Evolutionary conservation across 1,140 invertebrate genomes (phyloP).

Genomic region (Meloidogyne exigua): DNA sequence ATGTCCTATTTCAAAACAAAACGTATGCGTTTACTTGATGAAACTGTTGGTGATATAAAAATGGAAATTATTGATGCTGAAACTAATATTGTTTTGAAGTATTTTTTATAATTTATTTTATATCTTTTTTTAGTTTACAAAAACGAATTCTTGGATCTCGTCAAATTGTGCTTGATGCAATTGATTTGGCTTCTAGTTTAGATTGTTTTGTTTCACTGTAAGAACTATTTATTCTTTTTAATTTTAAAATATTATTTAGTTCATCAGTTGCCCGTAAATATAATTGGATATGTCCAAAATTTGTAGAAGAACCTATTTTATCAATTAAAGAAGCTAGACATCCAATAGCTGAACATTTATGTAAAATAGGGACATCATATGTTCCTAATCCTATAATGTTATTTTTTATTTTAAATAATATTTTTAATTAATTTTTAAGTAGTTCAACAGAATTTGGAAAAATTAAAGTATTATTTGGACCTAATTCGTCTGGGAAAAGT

Average conservation of each 20-base stretch:
- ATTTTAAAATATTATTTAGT: conserved; percentile 1
- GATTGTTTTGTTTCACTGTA: conserved; percentile 55
- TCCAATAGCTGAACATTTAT: conserved; percentile 48
- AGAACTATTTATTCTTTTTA: neutral
- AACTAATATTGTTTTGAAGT: conserved; percentile 56
- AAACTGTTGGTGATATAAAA: conserved; percentile 56
- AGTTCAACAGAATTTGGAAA: conserved; percentile 65
- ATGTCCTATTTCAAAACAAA: conserved; percentile 48
- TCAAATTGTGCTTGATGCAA: conserved; percentile 33
- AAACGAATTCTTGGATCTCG: conserved; percentile 35
- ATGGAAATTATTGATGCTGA: conserved; percentile 59
- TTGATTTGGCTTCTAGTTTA: conserved; percentile 49
- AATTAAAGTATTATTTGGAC: conserved; percentile 80
- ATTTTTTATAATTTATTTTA: conserved; percentile 5
- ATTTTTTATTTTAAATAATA: neutral
- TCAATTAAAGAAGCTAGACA: conserved; percentile 49
- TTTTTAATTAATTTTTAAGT: conserved; percentile 10
- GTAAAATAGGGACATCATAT: conserved; percentile 32
- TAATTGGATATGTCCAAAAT: conserved; percentile 55
- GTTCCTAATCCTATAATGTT: conserved; percentile 55
- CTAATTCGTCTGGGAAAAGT: conserved; percentile 87
- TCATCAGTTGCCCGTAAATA: conserved; percentile 54
- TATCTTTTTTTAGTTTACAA: conserved; percentile 48
- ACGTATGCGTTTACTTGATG: conserved; percentile 51
- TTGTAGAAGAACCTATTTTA: conserved; percentile 54